Evolutionary conservation across 2,797 vertebrate genomes (phyloP).

Genomic region (Propithecus deckenii): DNA sequence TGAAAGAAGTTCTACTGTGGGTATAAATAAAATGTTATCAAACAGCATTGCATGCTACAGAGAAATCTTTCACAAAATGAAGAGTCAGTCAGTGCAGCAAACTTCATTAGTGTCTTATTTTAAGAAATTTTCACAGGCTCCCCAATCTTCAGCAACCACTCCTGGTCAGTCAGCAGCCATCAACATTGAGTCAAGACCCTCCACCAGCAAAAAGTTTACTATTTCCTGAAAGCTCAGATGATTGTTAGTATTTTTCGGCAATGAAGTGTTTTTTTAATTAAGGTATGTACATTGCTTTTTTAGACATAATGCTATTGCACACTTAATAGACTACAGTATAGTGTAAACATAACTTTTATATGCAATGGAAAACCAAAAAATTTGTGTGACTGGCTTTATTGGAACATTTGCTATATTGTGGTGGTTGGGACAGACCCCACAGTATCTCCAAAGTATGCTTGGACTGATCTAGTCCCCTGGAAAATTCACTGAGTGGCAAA

Average conservation of each 20-base stretch:
- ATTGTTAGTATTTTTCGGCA: background rate
- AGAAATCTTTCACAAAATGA: background rate
- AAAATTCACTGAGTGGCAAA: background rate
- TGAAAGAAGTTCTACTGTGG: background rate
- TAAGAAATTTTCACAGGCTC: background rate
- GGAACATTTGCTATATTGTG: background rate
- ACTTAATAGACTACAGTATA: background rate
- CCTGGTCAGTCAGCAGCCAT: background rate
- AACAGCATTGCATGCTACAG: background rate
- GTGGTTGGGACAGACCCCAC: background rate
- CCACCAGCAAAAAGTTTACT: background rate
- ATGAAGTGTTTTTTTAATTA: background rate
- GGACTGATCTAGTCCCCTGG: background rate
- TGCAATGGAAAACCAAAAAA: background rate
- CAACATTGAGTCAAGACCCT: background rate
- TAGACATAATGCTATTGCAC: background rate
- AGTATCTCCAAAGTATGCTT: background rate
- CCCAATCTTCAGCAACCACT: background rate
- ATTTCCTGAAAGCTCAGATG: background rate
- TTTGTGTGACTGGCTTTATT: background rate
- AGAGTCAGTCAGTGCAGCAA: background rate
- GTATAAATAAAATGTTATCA: background rate
- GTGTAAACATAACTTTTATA: background rate
- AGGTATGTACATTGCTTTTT: background rate
- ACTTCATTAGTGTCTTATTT: background rate